A percentile compares a stretch with the other conserved stretches of the same genome.
phyloP scores from a whole-genome alignment of 2,113 vertebrate species.

The Miniopterus natalensis region DNA sequence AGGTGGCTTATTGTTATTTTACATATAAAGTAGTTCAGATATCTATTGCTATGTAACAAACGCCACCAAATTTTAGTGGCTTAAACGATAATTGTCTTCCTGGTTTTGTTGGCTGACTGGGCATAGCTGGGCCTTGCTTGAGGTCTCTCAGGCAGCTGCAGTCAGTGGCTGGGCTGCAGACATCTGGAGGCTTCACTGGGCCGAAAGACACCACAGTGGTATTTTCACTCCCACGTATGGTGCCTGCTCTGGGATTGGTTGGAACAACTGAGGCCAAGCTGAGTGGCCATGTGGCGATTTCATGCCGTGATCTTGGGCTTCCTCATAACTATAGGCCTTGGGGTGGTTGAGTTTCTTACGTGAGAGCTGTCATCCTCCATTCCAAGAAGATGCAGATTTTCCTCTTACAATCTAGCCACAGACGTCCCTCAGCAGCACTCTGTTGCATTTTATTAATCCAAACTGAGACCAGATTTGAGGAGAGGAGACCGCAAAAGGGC shows the following conservation, averaged over 20 bases:
- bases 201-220: background rate
- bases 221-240: background rate
- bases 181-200: background rate
- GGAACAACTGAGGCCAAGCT: background rate
- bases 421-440: background rate
- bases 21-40: background rate
- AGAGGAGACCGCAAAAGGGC: background rate
- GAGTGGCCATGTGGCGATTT: fast-evolving
- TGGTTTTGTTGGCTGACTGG: background rate
- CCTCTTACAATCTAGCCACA: background rate
- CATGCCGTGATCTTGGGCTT: background rate
- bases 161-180: background rate
- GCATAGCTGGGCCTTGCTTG: background rate
- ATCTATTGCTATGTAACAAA: background rate
- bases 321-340: background rate
- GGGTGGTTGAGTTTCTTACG: background rate
- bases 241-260: background rate
- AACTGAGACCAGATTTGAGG: background rate
- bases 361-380: background rate
- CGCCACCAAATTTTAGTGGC: background rate
- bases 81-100: background rate
- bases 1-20: background rate
- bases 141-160: background rate
- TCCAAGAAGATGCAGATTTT: background rate
- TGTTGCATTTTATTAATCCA: background rate